Evolutionary conservation across 2,113 vertebrate genomes (phyloP), one percentile per base, ranked within the genome.

Genomic region (Eudorcas thomsonii): DNA sequence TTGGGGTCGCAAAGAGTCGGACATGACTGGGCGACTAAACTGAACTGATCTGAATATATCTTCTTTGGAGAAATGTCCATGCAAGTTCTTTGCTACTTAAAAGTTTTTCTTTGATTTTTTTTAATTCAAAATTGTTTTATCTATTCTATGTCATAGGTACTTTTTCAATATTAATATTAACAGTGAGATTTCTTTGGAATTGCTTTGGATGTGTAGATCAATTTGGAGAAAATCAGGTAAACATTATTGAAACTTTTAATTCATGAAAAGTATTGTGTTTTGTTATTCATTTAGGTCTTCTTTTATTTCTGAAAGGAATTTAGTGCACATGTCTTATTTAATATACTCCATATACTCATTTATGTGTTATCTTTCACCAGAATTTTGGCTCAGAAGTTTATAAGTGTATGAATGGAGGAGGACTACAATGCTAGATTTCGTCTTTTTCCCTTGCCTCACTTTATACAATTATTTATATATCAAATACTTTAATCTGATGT

Each of bases 171-270:
- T 81, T 91, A 88, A 3, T 12, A 54, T 39, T 7, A 85, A 59
- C 2, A 14, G 15, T 30, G 5, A 16, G 4, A 50, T 85, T 94
- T 80, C 2, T 36, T 57, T 55, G 36, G 12, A 4, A 83, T 91
- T 91, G 6, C 23, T 92, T 62, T 96, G 36, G 94, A 92, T 60
- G 43, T 55, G 26, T 71, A 71, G 19, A 62, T 94, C 43, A 77
- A 2, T 88, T 57, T 59, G 30, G 13, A 39, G 13, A 94, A 33
- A 57, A 78, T 50, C 19, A 55, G 14, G 36, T 94, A 60, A 88
- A 67, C 7, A 26, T 62, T 39, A n/a, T n/a, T 36, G 15, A 48
- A 14, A 93, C 4, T 80, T 80, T 2, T 7, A 80, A 9, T 77
- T 74, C 3, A 45, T 89, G 55, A 7, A 71, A 93, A 81, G 12